Conservation (phyloP, 2,888 invertebrate species). For the Perizoma flavofasciatum region DNA sequence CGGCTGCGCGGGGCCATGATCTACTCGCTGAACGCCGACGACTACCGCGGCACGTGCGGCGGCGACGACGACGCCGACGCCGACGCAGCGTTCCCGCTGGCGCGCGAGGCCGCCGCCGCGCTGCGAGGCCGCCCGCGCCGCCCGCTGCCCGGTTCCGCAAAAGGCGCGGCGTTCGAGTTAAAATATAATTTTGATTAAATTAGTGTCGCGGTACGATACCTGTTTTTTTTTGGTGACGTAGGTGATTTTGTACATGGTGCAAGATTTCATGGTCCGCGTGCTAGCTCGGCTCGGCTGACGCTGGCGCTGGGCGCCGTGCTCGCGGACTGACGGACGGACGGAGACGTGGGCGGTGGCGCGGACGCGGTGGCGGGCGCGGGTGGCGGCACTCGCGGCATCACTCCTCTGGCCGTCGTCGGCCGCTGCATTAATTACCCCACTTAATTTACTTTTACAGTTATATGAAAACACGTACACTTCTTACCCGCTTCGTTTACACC, state of each 20-base stretch:
- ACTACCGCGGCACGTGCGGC: conserved; percentile 85
- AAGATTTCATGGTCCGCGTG: conserved; percentile 64
- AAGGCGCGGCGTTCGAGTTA: too few species aligned
- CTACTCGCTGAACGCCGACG: conserved; percentile 92
- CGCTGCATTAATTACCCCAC: conserved; percentile 62
- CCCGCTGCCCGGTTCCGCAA: too few species aligned
- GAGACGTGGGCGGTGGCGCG: conserved; percentile 26
- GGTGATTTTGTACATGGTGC: conserved; percentile 79
- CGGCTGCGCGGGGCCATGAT: conserved; percentile 92
- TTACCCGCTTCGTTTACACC: conserved; percentile 58
- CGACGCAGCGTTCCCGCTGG: conserved; percentile 50
- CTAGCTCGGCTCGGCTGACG: too few species aligned
- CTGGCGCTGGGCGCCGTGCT: background rate
- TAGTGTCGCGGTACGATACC: conserved; percentile 50
- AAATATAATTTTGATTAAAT: too few species aligned
- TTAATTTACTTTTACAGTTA: conserved; percentile 76
- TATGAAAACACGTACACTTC: conserved; percentile 55
- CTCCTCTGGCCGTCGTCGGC: conserved; percentile 38
- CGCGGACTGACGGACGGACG: conserved; percentile 31
- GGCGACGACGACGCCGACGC: conserved; percentile 42
- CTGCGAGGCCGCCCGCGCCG: conserved; percentile 20
- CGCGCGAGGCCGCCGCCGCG: conserved; percentile 24
- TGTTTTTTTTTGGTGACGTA: conserved; percentile 74
- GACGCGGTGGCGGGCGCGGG: conserved; percentile 25
- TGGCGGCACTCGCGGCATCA: conserved; percentile 35